Evolutionary conservation across 2,888 invertebrate species (phyloP).

Genomic region (Chaetogeoica ovagalla): DNA sequence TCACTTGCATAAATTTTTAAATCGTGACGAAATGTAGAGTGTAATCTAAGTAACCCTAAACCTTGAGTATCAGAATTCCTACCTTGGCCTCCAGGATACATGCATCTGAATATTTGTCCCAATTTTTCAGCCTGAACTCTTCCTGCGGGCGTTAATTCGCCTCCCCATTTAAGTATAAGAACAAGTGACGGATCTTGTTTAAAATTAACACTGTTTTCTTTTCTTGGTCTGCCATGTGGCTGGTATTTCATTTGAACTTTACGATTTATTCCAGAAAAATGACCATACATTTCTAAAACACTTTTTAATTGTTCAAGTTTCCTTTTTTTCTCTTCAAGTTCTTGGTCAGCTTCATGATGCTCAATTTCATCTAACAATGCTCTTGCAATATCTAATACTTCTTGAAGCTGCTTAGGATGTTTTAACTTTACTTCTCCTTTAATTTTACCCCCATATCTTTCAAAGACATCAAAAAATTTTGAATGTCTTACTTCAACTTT

Average conservation of each 20-base stretch:
- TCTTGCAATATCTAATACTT: conserved; percentile 95
- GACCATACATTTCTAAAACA: conserved; percentile 99
- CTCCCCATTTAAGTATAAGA: conserved; percentile 98
- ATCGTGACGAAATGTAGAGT: conserved; percentile 98
- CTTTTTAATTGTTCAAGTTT: conserved; percentile 97
- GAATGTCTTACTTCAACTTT: conserved; percentile 97
- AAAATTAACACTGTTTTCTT: conserved; percentile 67
- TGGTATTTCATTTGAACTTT: conserved; percentile 99
- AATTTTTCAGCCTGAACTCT: conserved; percentile 96
- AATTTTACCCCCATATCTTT: conserved; percentile 93
- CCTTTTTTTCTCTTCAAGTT: conserved; percentile 94
- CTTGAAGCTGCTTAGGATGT: conserved; percentile 94
- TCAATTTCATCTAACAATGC: conserved; percentile 87
- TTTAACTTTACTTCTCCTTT: conserved; percentile 97
- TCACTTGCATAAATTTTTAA: conserved; percentile 99
- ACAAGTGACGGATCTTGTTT: conserved; percentile 92
- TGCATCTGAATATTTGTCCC: conserved; percentile 97
- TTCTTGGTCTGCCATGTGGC: conserved; percentile 90
- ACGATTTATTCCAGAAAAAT: conserved; percentile 99
- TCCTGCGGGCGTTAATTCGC: conserved; percentile 97
- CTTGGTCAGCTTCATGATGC: conserved; percentile 82
- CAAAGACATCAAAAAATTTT: conserved; percentile 98
- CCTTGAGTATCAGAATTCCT: conserved; percentile 82
- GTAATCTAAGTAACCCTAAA: conserved; percentile 87
- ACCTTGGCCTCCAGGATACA: conserved; percentile 98